These are phyloP conservation scores for Urechis unicinctus DNA, from an alignment of 2,888 invertebrate species.

Conservation along the genomic window DNA sequence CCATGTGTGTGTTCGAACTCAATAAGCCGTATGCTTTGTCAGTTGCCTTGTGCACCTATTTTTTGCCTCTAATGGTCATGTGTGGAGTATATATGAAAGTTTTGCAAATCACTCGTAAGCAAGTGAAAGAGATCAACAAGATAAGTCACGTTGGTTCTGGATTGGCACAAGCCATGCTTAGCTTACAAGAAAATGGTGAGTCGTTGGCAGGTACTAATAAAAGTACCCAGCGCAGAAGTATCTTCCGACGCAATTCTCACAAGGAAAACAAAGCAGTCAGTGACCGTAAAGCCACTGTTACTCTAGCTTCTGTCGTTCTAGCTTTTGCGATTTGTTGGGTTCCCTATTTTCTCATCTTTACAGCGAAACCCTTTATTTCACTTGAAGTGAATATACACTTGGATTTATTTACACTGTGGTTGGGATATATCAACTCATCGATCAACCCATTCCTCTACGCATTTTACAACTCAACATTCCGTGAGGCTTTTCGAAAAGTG, in stretches of 20 bases:
- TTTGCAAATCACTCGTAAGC: conserved; percentile 16
- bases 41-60: conserved; percentile 20
- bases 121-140: conserved; percentile 22
- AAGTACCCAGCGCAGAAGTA: not conserved
- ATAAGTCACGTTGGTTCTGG: conserved; percentile 10
- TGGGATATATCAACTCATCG: conserved; percentile 23
- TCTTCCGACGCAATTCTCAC: not conserved
- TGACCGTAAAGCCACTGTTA: conserved; percentile 23
- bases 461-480: conserved; percentile 23
- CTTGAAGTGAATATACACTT: conserved; percentile 12
- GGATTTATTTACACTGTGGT: conserved; percentile 20
- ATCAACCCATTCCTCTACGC: conserved; percentile 26
- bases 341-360: conserved; percentile 23
- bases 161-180: conserved; percentile 6
- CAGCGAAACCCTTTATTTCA: conserved; percentile 18
- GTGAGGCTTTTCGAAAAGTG: conserved; percentile 19
- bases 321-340: conserved; percentile 25
- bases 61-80: conserved; percentile 21
- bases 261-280: conserved; percentile 11
- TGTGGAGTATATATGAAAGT: conserved; percentile 19
- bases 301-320: conserved; percentile 21
- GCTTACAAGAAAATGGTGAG: not conserved
- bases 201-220: not conserved
- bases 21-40: conserved; percentile 20
- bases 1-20: conserved; percentile 16